Percentiles rank a stretch among this genome's conserved stretches.
phyloP scores from a whole-genome alignment of 2,888 invertebrate species.

The Frankliniella intonsa region DNA sequence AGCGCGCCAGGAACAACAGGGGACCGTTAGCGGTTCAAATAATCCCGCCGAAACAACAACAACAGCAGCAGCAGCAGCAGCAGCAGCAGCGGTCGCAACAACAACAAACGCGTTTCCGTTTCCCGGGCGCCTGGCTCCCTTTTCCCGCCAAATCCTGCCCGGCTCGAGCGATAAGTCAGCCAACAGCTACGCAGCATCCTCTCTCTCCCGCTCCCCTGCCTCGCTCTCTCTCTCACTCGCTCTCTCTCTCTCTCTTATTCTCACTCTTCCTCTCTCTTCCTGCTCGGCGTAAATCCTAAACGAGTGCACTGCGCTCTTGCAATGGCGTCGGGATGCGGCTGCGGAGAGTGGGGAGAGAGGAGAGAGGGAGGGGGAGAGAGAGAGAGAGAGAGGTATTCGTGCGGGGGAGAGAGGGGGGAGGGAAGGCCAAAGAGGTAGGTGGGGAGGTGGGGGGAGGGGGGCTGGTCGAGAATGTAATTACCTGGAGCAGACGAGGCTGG shows the following conservation, averaged over 20 bases:
- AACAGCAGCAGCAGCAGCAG: too few species aligned
- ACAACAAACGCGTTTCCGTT: too few species aligned
- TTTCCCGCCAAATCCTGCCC: not conserved
- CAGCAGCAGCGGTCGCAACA: too few species aligned
- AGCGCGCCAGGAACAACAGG: too few species aligned
- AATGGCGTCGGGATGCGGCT: not conserved
- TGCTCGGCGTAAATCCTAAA: not conserved
- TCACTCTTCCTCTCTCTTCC: not conserved
- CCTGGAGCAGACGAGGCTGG: not conserved
- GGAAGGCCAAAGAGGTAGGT: not conserved
- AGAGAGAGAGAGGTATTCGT: too few species aligned
- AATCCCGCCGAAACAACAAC: too few species aligned
- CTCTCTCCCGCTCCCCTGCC: not conserved
- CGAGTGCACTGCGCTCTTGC: not conserved
- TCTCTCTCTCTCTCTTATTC: not conserved
- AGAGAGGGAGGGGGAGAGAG: too few species aligned
- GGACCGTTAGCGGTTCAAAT: too few species aligned
- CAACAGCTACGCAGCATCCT: not conserved
- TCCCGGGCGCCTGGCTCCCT: too few species aligned
- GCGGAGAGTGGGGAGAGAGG: too few species aligned
- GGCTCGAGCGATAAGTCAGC: not conserved
- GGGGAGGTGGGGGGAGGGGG: not conserved
- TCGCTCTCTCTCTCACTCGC: not conserved
- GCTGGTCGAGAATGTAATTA: not conserved
- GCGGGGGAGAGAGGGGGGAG: too few species aligned